Conservation (phyloP, 2,888 invertebrate genomes). For the Acrobasis suavella region DNA sequence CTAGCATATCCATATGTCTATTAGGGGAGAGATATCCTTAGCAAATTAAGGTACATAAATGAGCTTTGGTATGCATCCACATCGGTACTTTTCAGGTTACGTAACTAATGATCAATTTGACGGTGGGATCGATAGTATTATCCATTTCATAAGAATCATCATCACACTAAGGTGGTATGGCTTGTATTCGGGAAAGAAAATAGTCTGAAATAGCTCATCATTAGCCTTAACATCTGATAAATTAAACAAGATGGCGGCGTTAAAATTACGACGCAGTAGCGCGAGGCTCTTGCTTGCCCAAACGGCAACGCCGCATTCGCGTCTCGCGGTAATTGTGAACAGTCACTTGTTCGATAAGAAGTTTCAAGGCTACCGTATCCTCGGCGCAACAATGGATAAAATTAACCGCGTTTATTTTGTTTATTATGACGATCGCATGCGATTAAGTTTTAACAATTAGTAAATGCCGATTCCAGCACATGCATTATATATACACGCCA, state of each 20-base stretch:
- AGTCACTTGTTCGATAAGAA: constrained; percentile 77
- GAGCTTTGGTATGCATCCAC: constrained; percentile 43
- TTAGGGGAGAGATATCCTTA: constrained; percentile 43
- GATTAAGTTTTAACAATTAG: constrained; percentile 41
- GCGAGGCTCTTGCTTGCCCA: constrained; percentile 36
- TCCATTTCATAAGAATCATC: not conserved
- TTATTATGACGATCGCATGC: constrained; percentile 42
- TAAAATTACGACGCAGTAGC: constrained; percentile 76
- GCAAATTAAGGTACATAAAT: constrained; percentile 37
- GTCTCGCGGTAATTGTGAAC: constrained; percentile 52
- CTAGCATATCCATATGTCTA: constrained; percentile 54
- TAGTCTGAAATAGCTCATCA: constrained; percentile 32
- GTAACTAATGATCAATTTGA: constrained; percentile 35
- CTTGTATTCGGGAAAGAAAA: not conserved
- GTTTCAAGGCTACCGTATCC: constrained; percentile 76
- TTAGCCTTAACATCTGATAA: constrained; percentile 57
- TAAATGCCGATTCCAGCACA: constrained; percentile 22
- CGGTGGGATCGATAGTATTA: not conserved
- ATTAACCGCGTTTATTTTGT: constrained; percentile 54
- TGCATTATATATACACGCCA: constrained; percentile 22
- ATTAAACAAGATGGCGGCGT: constrained; percentile 72
- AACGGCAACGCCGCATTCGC: constrained; percentile 75
- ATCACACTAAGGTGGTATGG: not conserved
- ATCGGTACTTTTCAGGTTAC: constrained; percentile 48
- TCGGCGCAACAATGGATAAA: constrained; percentile 67